Percentiles rank a stretch among this genome's conserved stretches.
Conservation (phyloP, 1,140 invertebrate genomes). For the Drosophila watanabei region DNA sequence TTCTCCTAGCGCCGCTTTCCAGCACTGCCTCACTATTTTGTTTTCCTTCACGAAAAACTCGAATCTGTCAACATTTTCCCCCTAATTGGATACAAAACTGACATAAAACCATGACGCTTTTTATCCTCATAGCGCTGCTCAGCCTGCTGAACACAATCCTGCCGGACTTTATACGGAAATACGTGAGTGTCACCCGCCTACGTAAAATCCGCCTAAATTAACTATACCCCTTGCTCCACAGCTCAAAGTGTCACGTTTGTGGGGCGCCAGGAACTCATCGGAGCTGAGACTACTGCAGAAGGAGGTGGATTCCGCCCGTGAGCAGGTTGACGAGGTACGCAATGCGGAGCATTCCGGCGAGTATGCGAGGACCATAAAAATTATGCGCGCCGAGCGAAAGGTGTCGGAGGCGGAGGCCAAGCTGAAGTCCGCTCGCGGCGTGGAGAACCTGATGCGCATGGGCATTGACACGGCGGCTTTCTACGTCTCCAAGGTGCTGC, state of each 20-base stretch:
- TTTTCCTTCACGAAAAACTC: constrained; percentile 26
- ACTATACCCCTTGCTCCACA: constrained; percentile 7
- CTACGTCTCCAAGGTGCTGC: constrained; percentile 63
- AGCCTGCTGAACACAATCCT: constrained; percentile 72
- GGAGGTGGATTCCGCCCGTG: constrained; percentile 55
- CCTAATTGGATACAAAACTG: constrained; percentile 22
- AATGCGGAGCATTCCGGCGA: constrained; percentile 57
- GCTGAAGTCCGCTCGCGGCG: constrained; percentile 39
- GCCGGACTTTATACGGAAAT: constrained; percentile 70
- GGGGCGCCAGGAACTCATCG: constrained; percentile 28
- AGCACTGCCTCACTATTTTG: constrained; percentile 20
- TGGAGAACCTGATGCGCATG: constrained; percentile 51
- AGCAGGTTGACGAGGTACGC: constrained; percentile 55
- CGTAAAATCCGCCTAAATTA: neutral
- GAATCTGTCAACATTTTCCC: neutral
- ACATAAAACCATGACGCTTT: constrained; percentile 62
- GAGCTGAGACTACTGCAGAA: constrained; percentile 25
- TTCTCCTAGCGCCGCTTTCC: neutral
- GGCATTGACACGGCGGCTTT: constrained; percentile 64
- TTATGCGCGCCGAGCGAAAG: constrained; percentile 76
- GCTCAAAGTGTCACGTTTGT: constrained; percentile 71
- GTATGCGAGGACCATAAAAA: constrained; percentile 69
- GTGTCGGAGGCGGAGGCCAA: constrained; percentile 53
- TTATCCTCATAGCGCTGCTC: constrained; percentile 63
- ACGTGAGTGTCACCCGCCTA: constrained; percentile 45